phyloP scores from a whole-genome alignment of 1,140 invertebrate genomes.

The Drosophila funebris region DNA sequence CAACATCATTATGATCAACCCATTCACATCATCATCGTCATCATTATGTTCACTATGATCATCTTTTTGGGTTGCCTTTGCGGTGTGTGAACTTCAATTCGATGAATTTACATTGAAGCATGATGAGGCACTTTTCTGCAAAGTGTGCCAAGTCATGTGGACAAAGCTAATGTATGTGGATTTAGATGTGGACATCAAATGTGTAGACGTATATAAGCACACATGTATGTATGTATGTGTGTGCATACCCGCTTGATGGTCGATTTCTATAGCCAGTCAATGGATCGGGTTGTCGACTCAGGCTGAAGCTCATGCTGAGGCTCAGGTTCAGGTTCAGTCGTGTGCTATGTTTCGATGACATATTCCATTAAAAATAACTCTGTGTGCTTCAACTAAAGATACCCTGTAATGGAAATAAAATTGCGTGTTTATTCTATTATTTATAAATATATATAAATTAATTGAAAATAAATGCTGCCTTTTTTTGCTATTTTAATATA shows the following conservation, averaged over 20 bases:
- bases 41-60: conserved; percentile 31
- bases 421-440: no score
- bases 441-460: no score
- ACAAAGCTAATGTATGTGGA: conserved; percentile 73
- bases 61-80: conserved; percentile 40
- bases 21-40: conserved; percentile 18
- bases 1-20: conserved; percentile 19
- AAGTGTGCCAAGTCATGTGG: conserved; percentile 55
- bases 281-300: conserved; percentile 49
- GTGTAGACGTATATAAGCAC: not conserved
- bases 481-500: no score
- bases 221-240: conserved; percentile 1
- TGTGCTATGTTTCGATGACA: conserved; percentile 64
- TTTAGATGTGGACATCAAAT: conserved; percentile 34
- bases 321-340: conserved; percentile 12
- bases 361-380: conserved; percentile 65
- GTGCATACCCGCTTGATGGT: conserved; percentile 9
- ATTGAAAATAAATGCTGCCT: no score
- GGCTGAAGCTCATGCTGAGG: no score
- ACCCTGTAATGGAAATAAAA: conserved; percentile 9
- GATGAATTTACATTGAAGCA: conserved; percentile 75
- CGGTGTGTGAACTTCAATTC: conserved; percentile 47
- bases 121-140: conserved; percentile 62
- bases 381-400: not conserved
- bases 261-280: conserved; percentile 54